Evolutionary conservation across 1,140 invertebrate genomes (phyloP), one percentile per base, ranked within the genome.

Genomic region (Lepidurus packardi): DNA sequence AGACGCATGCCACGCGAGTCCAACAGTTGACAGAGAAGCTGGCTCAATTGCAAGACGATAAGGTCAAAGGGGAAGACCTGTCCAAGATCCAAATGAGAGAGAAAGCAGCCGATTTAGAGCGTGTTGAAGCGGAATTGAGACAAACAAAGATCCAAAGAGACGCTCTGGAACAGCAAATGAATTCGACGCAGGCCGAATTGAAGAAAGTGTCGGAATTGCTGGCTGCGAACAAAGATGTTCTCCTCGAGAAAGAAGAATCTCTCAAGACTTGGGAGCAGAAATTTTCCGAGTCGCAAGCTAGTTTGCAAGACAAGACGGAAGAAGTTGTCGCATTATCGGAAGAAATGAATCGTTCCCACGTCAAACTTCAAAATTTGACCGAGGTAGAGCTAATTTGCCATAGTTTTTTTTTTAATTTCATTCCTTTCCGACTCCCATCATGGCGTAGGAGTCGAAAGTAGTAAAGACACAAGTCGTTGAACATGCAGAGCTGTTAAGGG

Each of bases 101-200:
- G 3, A n/a, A n/a, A 73, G 24, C n/a, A n/a, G 24, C 65, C 5
- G 65, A 73, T n/a, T 73, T n/a, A 73, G 65, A 73, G 24, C n/a
- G n/a, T 73, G 65, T 3, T 73, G 65, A 4, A 73, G 24, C 24
- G 65, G 65, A 73, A 73, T 24, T 73, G 65, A 24, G 24, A 0
- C n/a, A 73, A 24, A 73, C 65, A 73, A 24, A n/a, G n/a, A 43
- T 43, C 73, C 10, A 44, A 34, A 78, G 77, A 77, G 43, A 78
- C 13, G 34, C 42, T 34, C 13, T 16, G 24, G 47, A 43, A 7
- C 16, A 77, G 74, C 11, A 78, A 24, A 77, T 78, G n/a, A 78
- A 34, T 4, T 34, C 34, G 34, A 34, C 34, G 0, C 34, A 77
- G 3, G 11, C 74, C 2, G 77, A 79, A 6, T n/a, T 79, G 9